Percentiles rank a stretch among this genome's conserved stretches.
Evolutionary conservation across 2,113 vertebrate genomes (phyloP).

Genomic region (Pogona vitticeps): DNA sequence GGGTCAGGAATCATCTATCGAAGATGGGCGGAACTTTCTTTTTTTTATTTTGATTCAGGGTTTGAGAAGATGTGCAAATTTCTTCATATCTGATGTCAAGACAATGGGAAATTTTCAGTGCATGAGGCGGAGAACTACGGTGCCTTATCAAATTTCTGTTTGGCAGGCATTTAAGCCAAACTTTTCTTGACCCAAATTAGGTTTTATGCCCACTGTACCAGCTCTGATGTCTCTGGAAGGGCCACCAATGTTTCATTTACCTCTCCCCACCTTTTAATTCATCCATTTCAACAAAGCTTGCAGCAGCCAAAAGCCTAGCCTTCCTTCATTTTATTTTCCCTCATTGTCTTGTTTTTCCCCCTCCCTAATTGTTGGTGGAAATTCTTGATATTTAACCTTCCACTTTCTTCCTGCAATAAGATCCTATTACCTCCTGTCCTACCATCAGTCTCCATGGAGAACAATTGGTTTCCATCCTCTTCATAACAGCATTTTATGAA

Average conservation of each 20-base stretch:
- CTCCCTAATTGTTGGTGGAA: slow-evolving; percentile 9
- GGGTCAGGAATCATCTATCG: too few relatives aligned
- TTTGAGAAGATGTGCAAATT: too few relatives aligned
- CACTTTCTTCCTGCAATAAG: slow-evolving; percentile 26
- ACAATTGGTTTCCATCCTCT: slow-evolving; percentile 34
- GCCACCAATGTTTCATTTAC: not conserved
- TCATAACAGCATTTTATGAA: slow-evolving; percentile 5
- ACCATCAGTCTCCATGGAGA: slow-evolving; percentile 35
- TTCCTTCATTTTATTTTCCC: not conserved
- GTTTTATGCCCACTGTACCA: too few relatives aligned
- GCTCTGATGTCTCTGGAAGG: too few relatives aligned
- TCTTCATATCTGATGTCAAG: too few relatives aligned
- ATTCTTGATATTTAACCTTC: slow-evolving; percentile 27
- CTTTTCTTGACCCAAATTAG: too few relatives aligned
- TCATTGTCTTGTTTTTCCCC: not conserved
- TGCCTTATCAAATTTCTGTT: too few relatives aligned
- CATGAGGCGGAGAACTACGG: too few relatives aligned
- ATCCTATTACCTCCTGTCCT: slow-evolving; percentile 21
- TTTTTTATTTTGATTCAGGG: too few relatives aligned
- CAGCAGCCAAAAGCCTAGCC: not conserved
- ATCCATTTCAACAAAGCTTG: not conserved
- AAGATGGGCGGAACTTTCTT: too few relatives aligned
- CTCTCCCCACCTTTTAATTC: not conserved
- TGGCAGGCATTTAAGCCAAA: too few relatives aligned
- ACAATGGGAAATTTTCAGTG: too few relatives aligned